phyloP scores from a whole-genome alignment of 23 tunicate species.

The Styela plicata region DNA sequence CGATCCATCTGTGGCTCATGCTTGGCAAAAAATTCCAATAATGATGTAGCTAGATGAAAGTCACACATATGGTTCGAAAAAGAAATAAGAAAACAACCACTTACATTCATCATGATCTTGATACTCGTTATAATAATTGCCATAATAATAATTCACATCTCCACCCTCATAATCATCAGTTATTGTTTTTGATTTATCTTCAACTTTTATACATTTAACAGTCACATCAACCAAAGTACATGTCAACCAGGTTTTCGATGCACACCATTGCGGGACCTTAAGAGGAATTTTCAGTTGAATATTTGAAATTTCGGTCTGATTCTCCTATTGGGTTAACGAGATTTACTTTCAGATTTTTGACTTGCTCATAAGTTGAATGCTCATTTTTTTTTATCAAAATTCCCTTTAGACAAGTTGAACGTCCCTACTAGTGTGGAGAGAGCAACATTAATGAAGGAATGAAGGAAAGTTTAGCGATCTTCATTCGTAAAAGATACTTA shows the following conservation, averaged over 20 bases:
- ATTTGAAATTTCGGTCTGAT: not conserved
- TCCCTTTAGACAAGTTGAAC: too few relatives aligned
- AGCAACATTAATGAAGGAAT: too few relatives aligned
- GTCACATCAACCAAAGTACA: slow-evolving; percentile 12
- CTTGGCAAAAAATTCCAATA: too few relatives aligned
- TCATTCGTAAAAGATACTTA: too few relatives aligned
- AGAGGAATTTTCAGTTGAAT: not conserved
- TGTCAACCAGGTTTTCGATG: not conserved
- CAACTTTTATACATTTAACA: slow-evolving; percentile 12
- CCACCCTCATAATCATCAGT: not conserved
- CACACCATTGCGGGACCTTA: slow-evolving; percentile 60
- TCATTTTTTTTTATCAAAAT: not conserved
- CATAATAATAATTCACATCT: not conserved
- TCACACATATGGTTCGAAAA: too few relatives aligned
- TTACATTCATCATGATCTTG: too few relatives aligned
- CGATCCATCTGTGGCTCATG: too few relatives aligned
- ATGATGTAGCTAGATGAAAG: too few relatives aligned
- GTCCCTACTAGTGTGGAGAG: too few relatives aligned
- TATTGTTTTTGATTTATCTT: not conserved
- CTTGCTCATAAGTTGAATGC: not conserved
- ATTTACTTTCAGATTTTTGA: not conserved
- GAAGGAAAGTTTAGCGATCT: too few relatives aligned
- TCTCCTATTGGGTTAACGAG: too few relatives aligned
- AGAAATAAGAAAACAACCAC: too few relatives aligned
- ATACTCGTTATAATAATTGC: not conserved